Conservation (phyloP, 2,888 invertebrate species). For the Amiota mariae region DNA sequence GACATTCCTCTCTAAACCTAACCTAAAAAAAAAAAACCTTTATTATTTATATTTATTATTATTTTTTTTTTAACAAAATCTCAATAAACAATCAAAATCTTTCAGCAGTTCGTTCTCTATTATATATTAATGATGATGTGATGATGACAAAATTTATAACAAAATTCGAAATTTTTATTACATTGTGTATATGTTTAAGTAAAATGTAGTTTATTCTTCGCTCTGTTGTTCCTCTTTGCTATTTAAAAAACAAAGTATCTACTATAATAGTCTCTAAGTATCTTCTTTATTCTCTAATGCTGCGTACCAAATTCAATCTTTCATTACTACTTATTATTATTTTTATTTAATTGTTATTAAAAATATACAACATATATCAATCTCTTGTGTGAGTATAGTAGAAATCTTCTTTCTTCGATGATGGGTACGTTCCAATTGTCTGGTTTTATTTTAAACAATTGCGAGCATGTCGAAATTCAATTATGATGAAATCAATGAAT, state of each 20-base stretch:
- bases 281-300: no score
- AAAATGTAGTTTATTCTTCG: background rate
- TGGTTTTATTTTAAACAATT: conserved; percentile 73
- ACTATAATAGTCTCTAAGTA: no score
- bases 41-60: conserved; percentile 21
- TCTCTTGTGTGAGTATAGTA: conserved; percentile 31
- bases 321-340: conserved; percentile 17
- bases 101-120: background rate
- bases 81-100: background rate
- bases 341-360: conserved; percentile 39
- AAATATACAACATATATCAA: conserved; percentile 31
- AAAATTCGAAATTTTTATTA: background rate
- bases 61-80: conserved; percentile 27
- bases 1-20: conserved; percentile 12
- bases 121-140: no score
- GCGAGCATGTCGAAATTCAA: conserved; percentile 70
- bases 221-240: conserved; percentile 10
- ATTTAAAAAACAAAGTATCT: no score
- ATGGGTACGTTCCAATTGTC: conserved; percentile 62
- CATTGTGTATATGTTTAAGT: background rate
- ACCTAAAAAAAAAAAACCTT: conserved; percentile 24
- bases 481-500: no score
- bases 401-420: conserved; percentile 37
- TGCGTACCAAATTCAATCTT: background rate
- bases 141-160: conserved; percentile 1